A percentile compares a stretch with the other conserved stretches of the same genome.
phyloP scores from a whole-genome alignment of 2,113 vertebrate species.

The Pristiophorus japonicus region DNA sequence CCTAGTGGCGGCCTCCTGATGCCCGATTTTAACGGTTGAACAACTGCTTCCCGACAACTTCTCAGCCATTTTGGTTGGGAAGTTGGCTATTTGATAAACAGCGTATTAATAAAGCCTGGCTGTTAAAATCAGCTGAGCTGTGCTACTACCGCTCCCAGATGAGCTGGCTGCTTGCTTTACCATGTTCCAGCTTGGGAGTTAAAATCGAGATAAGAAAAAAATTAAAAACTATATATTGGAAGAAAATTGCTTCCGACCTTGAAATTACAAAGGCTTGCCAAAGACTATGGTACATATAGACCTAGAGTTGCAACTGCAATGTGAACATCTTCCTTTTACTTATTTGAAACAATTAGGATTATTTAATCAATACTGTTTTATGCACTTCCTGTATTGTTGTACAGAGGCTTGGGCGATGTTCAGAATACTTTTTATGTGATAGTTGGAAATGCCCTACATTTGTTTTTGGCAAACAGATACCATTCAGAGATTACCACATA shows the following conservation, averaged over 20 bases:
- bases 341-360: not conserved
- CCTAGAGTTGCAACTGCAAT: not conserved
- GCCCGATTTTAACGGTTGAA: not conserved
- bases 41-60: not conserved
- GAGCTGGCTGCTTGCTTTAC: not conserved
- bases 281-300: not conserved
- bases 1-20: not conserved
- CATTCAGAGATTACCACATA: slow-evolving; percentile 8
- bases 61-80: not conserved
- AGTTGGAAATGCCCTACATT: not conserved
- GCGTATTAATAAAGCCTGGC: not conserved
- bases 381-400: too few relatives aligned
- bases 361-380: not conserved
- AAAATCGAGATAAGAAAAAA: too few relatives aligned
- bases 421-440: not conserved
- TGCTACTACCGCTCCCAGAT: too few relatives aligned
- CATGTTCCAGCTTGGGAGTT: not conserved
- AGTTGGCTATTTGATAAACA: not conserved
- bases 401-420: not conserved
- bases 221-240: too few relatives aligned
- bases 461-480: slow-evolving; percentile 22
- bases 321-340: not conserved
- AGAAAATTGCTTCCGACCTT: not conserved
- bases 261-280: not conserved
- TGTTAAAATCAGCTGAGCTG: not conserved